These are phyloP conservation scores for Amiota mariae DNA, from an alignment of 2,888 invertebrate species.

Conservation along the genomic window DNA sequence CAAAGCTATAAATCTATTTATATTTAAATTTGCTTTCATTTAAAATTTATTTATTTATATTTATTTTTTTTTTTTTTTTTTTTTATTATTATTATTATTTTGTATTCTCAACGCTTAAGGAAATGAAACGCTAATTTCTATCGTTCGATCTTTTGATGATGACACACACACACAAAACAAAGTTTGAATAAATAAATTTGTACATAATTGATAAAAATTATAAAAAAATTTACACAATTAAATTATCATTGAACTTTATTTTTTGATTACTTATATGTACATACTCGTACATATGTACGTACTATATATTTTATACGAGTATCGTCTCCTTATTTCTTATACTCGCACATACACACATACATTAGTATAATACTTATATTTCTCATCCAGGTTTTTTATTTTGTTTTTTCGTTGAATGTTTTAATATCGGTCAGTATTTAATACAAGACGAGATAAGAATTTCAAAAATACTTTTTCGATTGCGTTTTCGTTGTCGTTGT, in stretches of 20 bases:
- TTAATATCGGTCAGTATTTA: conserved; percentile 44
- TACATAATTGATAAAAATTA: too few species aligned
- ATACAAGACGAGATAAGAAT: conserved; percentile 63
- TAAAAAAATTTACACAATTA: conserved; percentile 9
- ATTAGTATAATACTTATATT: background rate
- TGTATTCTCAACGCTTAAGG: background rate
- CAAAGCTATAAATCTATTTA: conserved; percentile 25
- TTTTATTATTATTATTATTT: background rate
- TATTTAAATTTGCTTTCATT: conserved; percentile 28
- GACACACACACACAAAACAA: background rate
- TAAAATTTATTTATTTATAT: background rate
- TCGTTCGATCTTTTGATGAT: too few species aligned
- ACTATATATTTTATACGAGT: too few species aligned
- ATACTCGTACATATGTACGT: too few species aligned
- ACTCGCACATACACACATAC: background rate
- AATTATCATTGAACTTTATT: conserved; percentile 25
- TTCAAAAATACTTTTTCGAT: conserved; percentile 61
- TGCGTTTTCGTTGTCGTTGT: conserved; percentile 47
- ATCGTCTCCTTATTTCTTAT: background rate
- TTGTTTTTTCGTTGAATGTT: conserved; percentile 16
- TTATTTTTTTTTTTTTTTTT: background rate
- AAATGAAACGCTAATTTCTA: too few species aligned
- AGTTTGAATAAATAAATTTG: background rate
- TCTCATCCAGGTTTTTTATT: background rate
- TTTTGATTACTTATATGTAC: background rate